Evolutionary conservation across 2,888 invertebrate species (phyloP), one percentile per base, ranked within the genome.

Genomic region (Lottia scabra): DNA sequence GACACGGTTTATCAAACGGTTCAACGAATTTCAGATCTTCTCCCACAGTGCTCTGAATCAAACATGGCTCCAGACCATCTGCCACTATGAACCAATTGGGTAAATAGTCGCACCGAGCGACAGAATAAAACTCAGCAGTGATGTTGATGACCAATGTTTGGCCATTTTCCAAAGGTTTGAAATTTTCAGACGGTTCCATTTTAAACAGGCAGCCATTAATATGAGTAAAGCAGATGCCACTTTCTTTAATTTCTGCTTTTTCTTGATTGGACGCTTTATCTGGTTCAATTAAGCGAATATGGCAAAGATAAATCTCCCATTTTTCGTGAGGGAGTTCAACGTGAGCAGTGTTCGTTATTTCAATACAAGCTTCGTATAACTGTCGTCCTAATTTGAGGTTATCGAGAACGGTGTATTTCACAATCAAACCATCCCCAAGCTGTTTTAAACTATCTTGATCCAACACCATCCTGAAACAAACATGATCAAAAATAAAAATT

Each of bases 211-310:
- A 83, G 23, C 85, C 84, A 79, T 85, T 85, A 5, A 85, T 76
- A 68, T 86, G 86, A 12, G 78, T 78, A 27, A 86, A 76, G 23
- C 74, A 74, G 23, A 86, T 71, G 1, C 84, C 83, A 48, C 76
- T 74, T 38, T 80, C 74, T 19, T 77, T 70, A 5, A 83, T 76
- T 12, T 77, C 72, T 6, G 78, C 75, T 26, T 78, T 75, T 38
- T 75, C 75, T 10, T 78, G 75, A 45, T 78, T 74, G 0, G 84
- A 83, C 0, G 85, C 75, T 8, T 72, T 70, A 4, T 69, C 76
- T 10, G 86, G 85, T 70, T 86, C 85, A 19, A 86, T 80, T 84
- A 86, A 84, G 19, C 85, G 82, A n/a, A 84, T 75, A 43, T 85
- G 85, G 65, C 84, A 84, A 68, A 86, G 85, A 71, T 82, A 84